These are phyloP conservation scores for Podotricha telesiphe DNA, from an alignment of 2,888 invertebrate species.

Conservation along the genomic window DNA sequence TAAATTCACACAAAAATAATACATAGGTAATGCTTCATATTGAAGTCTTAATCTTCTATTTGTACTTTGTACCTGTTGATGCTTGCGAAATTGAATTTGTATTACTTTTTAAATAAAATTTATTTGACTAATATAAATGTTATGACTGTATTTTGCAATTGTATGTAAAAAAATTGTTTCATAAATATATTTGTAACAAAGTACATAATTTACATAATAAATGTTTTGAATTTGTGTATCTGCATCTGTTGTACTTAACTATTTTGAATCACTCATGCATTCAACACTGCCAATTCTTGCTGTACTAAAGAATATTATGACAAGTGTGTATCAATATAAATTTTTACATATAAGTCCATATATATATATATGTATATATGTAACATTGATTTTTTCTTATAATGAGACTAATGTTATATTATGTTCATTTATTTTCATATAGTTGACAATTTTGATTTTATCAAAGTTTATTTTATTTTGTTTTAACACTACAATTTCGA, in stretches of 20 bases:
- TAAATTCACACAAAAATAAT: conserved; percentile 4
- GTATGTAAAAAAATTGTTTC: not conserved
- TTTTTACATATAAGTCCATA: no score
- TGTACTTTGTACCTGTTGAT: not conserved
- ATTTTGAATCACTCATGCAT: conserved; percentile 17
- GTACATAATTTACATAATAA: conserved; percentile 11
- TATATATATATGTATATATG: not conserved
- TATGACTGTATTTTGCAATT: conserved; percentile 7
- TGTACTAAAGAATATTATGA: not conserved
- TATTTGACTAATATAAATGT: not conserved
- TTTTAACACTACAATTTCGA: not conserved
- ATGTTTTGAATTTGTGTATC: conserved; percentile 5
- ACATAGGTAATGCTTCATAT: conserved; percentile 18
- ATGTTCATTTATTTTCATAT: not conserved
- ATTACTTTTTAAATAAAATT: not conserved
- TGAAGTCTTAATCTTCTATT: conserved; percentile 3
- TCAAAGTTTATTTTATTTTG: not conserved
- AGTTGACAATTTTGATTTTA: not conserved
- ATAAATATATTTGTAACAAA: conserved; percentile 1
- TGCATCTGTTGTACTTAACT: conserved; percentile 18
- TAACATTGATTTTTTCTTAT: not conserved
- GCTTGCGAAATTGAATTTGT: conserved; percentile 2
- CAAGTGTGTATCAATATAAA: not conserved
- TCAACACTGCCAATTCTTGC: conserved; percentile 28
- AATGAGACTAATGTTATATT: not conserved